A percentile compares a stretch with the other conserved stretches of the same genome.
Conservation (phyloP, 2,113 vertebrate species). For the Tangachromis dhanisi region DNA sequence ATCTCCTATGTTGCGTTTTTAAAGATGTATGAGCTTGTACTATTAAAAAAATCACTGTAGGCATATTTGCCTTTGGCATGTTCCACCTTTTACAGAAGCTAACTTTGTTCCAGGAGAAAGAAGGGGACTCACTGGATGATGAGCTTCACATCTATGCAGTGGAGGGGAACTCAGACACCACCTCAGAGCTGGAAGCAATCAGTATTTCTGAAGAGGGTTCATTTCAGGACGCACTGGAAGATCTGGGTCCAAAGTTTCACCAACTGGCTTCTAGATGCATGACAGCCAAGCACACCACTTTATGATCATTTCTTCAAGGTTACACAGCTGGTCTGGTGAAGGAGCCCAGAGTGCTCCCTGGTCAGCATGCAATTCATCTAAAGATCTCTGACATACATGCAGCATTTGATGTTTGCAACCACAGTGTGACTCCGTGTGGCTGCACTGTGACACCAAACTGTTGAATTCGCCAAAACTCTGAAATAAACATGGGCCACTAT, state of each 20-base stretch:
- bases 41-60: not conserved
- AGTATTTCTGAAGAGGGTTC: not conserved
- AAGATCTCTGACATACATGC: constrained; percentile 52
- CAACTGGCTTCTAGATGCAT: not conserved
- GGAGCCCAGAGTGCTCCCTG: not conserved
- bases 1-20: not conserved
- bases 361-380: constrained; percentile 9
- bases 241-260: not conserved
- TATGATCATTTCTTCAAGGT: constrained; percentile 4
- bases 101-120: not conserved
- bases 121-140: not conserved
- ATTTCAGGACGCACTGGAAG: not conserved
- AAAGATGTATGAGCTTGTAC: not conserved
- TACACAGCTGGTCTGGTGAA: constrained; percentile 37
- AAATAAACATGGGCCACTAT: not conserved
- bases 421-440: constrained; percentile 26
- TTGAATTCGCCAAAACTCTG: not conserved
- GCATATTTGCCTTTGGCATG: not conserved
- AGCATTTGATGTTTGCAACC: constrained; percentile 4
- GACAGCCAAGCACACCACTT: not conserved
- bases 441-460: constrained; percentile 24
- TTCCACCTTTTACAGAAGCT: not conserved
- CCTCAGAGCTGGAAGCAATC: not conserved
- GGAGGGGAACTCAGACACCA: not conserved
- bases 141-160: not conserved